Evolutionary conservation across 2,888 invertebrate species (phyloP), one percentile per base, ranked within the genome.

Genomic region (Mythimna vitellina): DNA sequence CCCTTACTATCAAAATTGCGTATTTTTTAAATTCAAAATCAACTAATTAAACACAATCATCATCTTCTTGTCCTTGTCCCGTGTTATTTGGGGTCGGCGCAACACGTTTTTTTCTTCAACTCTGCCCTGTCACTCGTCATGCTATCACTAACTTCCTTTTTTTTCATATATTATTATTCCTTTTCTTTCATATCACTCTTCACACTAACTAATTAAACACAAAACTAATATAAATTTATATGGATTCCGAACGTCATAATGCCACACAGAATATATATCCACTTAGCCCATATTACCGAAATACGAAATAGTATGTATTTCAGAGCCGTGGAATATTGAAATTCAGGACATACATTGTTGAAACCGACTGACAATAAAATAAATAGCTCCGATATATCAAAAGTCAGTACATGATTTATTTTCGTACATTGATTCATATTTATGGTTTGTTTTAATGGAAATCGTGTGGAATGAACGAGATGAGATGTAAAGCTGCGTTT

Each of bases 321-420:
- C 46, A 54, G 57, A 60, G 61, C 29, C 10, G 35, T 38, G n/a
- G 42, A 22, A 70, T 76, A 76, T 76, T 76, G 70, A 78, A 70
- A 78, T 78, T 81, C 77, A 81, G 51, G 51, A 56, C 25, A 54
- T 54, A 76, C 69, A 54, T 68, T 69, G 57, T 65, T 65, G 57
- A 75, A 76, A 58, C 29, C 51, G 65, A 65, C 32, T 65, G 78
- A 81, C 76, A 76, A 35, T 54, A 58, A 62, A 81, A 76, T 61
- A 69, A 80, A 78, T 76, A 65, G 64, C 46, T 68, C 32, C 81
- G 38, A 78, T 78, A 65, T 80, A 77, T 80, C 69, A 65, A 69
- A 57, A 69, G 62, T 38, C 4, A 54, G 56, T 81, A 69, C 76
- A 54, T 69, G 81, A 78, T 80, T 80, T 80, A 78, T 76, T 68